These are phyloP conservation scores for Poecilia picta DNA, from an alignment of 2,797 vertebrate genomes.

Conservation along the genomic window DNA sequence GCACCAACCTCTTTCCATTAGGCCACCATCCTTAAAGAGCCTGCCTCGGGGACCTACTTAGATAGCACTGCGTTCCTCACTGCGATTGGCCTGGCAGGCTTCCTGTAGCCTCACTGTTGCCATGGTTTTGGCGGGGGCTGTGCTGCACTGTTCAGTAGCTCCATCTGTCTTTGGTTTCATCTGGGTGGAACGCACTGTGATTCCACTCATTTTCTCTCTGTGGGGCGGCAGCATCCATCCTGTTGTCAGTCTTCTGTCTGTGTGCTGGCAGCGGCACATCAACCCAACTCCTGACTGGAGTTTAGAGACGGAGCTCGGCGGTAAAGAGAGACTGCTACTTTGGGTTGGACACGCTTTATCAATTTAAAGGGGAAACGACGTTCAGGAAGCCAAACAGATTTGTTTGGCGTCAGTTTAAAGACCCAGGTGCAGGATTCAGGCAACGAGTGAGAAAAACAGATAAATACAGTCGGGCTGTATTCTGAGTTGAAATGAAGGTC, in stretches of 20 bases:
- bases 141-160: slow-evolving; percentile 60
- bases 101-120: slow-evolving; percentile 72
- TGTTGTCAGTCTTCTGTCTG: slow-evolving; percentile 55
- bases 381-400: slow-evolving; percentile 50
- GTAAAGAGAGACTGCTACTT: slow-evolving; percentile 54
- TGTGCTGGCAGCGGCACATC: slow-evolving; percentile 46
- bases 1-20: slow-evolving; percentile 44
- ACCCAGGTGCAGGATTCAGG: slow-evolving; percentile 48
- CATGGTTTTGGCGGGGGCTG: slow-evolving; percentile 67
- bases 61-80: slow-evolving; percentile 38
- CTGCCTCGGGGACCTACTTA: slow-evolving; percentile 55
- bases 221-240: slow-evolving; percentile 61
- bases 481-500: slow-evolving; percentile 25
- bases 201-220: slow-evolving; percentile 71
- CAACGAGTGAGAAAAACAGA: slow-evolving; percentile 33
- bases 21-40: slow-evolving; percentile 46
- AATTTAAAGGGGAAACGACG: slow-evolving; percentile 52
- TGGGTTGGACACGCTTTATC: slow-evolving; percentile 49
- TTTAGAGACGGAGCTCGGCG: slow-evolving; percentile 40
- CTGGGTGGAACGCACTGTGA: slow-evolving; percentile 66
- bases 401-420: slow-evolving; percentile 50
- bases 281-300: slow-evolving; percentile 41
- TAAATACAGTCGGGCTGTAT: slow-evolving; percentile 30
- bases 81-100: slow-evolving; percentile 66
- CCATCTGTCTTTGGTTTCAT: slow-evolving; percentile 76